Percentiles rank a stretch among this genome's conserved stretches.
phyloP scores from a whole-genome alignment of 2,797 vertebrate genomes.

The Onychomys leucogaster region DNA sequence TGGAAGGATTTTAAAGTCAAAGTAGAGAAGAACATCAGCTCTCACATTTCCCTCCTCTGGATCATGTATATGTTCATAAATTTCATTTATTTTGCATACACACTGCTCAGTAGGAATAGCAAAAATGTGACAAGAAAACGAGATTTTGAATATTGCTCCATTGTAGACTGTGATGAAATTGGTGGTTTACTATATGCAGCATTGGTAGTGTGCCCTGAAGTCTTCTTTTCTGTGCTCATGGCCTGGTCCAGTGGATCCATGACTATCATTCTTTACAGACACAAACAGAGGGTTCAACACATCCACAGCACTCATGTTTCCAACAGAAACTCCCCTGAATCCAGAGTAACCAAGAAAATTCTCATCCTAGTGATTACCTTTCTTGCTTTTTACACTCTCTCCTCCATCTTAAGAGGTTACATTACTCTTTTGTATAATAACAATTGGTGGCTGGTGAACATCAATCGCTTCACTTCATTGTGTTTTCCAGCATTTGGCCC shows the following conservation, averaged over 20 bases:
- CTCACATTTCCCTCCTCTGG: background rate
- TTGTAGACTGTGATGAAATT: accelerated
- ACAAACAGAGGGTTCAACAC: background rate
- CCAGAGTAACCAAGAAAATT: background rate
- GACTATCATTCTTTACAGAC: background rate
- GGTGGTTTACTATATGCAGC: accelerated
- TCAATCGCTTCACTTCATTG: background rate
- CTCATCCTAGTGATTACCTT: background rate
- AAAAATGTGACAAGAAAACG: background rate
- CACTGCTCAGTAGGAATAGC: accelerated
- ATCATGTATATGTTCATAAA: background rate
- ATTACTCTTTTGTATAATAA: background rate
- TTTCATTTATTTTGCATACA: background rate
- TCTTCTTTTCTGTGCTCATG: background rate
- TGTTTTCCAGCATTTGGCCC: background rate
- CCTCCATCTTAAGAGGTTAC: background rate
- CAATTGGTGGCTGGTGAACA: background rate
- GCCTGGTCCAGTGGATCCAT: background rate
- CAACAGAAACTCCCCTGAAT: background rate
- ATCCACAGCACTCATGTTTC: background rate
- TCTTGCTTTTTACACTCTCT: background rate
- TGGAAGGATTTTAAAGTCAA: background rate
- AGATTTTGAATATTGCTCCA: background rate
- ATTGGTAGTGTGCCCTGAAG: background rate
- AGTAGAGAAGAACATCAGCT: background rate